A percentile compares a stretch with the other conserved stretches of the same genome.
Conservation (phyloP, 2,888 invertebrate species). For the Campopleginae sp. region DNA sequence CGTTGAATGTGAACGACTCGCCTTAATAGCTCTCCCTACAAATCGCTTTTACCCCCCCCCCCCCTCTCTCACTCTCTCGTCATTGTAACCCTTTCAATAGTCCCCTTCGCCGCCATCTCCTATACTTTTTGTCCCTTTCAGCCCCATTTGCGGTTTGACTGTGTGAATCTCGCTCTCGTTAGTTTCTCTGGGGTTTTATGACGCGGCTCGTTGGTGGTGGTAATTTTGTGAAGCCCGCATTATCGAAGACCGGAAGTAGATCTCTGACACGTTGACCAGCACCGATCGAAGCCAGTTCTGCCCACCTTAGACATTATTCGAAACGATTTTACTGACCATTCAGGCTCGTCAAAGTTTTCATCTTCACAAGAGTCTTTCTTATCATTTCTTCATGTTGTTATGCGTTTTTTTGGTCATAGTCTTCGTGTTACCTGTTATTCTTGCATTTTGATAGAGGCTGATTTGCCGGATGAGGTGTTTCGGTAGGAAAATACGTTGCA, state of each 20-base stretch:
- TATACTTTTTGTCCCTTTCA: conserved; percentile 37
- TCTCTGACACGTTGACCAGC: conserved; percentile 88
- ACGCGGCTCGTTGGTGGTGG: conserved; percentile 92
- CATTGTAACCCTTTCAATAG: conserved; percentile 25
- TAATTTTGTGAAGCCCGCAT: conserved; percentile 93
- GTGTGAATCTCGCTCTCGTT: conserved; percentile 64
- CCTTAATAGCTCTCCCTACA: conserved; percentile 67
- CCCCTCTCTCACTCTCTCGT: conserved; percentile 10
- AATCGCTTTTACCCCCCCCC: conserved; percentile 60
- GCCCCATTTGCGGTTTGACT: conserved; percentile 41
- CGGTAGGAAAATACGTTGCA: conserved; percentile 94
- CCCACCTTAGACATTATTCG: conserved; percentile 85
- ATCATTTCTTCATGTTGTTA: neutral
- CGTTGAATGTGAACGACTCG: conserved; percentile 67
- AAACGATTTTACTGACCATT: neutral
- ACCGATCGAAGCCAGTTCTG: conserved; percentile 89
- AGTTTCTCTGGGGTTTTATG: conserved; percentile 87
- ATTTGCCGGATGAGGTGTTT: conserved; percentile 88
- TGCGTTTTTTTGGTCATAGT: neutral
- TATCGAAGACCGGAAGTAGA: conserved; percentile 92
- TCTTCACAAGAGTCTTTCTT: neutral
- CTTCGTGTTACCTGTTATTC: conserved; percentile 79
- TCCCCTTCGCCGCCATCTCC: conserved; percentile 38
- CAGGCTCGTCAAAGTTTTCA: neutral
- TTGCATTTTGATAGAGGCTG: conserved; percentile 81